Evolutionary conservation across 2,888 invertebrate genomes (phyloP).

Genomic region (Lycophotia porphyrea): DNA sequence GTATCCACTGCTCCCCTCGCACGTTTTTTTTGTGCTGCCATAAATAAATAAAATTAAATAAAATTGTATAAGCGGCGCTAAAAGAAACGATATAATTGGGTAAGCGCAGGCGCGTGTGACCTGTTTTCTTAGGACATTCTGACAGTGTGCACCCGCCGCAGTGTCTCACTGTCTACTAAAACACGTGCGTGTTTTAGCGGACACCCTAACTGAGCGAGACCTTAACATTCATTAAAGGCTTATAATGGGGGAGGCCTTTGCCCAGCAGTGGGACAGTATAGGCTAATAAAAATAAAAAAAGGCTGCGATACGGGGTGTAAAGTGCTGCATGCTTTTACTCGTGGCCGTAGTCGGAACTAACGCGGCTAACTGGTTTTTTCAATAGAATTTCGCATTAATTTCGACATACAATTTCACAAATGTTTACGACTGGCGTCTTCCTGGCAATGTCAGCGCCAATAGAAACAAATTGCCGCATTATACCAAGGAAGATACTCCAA

Average conservation of each 20-base stretch:
- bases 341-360: not conserved
- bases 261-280: too few species aligned
- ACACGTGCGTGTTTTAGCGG: not conserved
- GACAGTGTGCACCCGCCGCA: too few species aligned
- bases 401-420: not conserved
- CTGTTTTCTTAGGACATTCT: not conserved
- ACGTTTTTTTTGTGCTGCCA: too few species aligned
- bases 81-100: too few species aligned
- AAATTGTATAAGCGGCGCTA: not conserved
- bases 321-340: not conserved
- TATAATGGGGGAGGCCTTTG: too few species aligned
- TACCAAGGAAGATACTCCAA: not conserved
- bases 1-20: too few species aligned
- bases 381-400: not conserved
- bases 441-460: not conserved
- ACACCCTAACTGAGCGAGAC: not conserved
- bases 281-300: too few species aligned
- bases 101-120: too few species aligned
- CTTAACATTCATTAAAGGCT: not conserved
- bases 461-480: not conserved
- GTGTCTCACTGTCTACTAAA: too few species aligned
- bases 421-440: not conserved
- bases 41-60: too few species aligned
- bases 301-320: not conserved
- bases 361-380: not conserved